Evolutionary conservation across 2,888 invertebrate genomes (phyloP).

Genomic region (Dryocosmus kuriphilus): DNA sequence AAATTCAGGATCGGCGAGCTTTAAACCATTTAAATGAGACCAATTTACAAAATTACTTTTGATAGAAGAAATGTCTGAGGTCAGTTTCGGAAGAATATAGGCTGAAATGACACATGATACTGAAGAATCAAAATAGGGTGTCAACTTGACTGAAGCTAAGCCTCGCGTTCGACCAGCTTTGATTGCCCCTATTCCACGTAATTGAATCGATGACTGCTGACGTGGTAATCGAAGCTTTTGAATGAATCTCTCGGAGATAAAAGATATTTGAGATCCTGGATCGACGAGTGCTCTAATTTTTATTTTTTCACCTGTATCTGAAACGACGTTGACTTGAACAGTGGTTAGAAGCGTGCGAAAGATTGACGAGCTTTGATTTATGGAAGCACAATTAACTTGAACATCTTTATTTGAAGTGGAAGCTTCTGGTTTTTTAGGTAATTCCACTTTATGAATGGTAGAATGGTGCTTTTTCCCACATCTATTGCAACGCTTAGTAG

Average conservation of each 20-base stretch:
- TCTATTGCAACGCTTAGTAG: neutral
- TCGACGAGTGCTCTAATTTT: neutral
- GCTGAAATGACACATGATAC: neutral
- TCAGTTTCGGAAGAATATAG: neutral
- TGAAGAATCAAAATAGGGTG: neutral
- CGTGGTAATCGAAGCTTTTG: neutral
- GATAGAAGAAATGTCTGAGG: neutral
- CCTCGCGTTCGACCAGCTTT: neutral
- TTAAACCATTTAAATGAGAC: neutral
- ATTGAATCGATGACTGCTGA: neutral
- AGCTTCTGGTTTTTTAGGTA: neutral
- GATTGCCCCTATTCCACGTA: neutral
- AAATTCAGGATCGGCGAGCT: constrained; percentile 6
- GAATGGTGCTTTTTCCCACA: constrained; percentile 6
- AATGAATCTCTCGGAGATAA: neutral
- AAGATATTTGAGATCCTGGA: constrained; percentile 2
- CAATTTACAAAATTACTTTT: neutral
- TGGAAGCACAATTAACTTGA: neutral
- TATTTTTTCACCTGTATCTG: neutral
- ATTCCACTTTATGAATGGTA: neutral
- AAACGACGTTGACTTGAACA: neutral
- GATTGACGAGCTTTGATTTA: neutral
- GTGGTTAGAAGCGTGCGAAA: no score
- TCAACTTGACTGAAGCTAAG: neutral
- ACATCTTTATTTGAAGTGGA: neutral